Percentiles rank a stretch among this genome's conserved stretches.
Conservation (phyloP, 2,113 vertebrate species). For the Perca schrenkii region DNA sequence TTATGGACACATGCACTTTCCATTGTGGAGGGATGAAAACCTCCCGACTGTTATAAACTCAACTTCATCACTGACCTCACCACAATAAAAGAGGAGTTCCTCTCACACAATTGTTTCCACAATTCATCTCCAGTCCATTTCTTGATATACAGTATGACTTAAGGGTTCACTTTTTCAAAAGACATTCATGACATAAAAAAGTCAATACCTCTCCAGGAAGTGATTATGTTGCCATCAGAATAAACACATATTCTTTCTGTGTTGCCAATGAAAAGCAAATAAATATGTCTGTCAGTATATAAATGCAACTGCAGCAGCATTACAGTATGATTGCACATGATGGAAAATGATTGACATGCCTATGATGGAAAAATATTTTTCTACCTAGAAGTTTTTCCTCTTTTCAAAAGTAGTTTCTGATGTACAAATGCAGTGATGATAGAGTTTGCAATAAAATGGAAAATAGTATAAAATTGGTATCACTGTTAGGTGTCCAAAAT, state of each 20-base stretch:
- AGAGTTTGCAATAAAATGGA: neutral
- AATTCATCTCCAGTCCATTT: neutral
- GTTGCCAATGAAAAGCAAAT: neutral
- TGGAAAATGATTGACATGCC: constrained; percentile 2
- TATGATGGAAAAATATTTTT: neutral
- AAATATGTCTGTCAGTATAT: neutral
- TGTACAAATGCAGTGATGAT: neutral
- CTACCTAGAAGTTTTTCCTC: neutral
- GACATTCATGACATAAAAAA: neutral
- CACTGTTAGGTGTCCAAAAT: neutral
- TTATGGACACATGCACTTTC: neutral
- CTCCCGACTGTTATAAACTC: neutral
- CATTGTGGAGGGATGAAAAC: neutral
- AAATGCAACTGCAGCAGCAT: neutral
- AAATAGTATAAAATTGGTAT: neutral
- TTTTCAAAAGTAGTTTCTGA: neutral
- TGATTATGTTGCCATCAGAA: neutral
- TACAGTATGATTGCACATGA: neutral
- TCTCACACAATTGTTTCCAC: neutral
- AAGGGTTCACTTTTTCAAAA: neutral
- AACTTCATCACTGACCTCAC: neutral
- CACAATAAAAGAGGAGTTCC: neutral
- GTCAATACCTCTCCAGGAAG: neutral
- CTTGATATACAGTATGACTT: neutral
- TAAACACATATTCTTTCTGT: neutral